Conservation (phyloP, 2,797 vertebrate genomes). For the Arrhamphus sclerolepis region DNA sequence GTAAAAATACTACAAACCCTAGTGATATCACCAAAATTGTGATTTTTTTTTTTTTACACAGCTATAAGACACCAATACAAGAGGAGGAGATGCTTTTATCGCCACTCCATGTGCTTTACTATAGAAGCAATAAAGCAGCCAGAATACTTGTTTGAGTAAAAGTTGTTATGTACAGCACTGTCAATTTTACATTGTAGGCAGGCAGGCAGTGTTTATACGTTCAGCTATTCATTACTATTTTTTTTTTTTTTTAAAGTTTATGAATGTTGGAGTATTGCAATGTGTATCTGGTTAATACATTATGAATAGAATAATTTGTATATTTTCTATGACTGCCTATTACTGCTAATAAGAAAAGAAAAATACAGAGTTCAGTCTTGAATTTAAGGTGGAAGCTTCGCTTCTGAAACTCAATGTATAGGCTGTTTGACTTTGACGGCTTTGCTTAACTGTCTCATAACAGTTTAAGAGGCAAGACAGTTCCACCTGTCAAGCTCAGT, state of each 20-base stretch:
- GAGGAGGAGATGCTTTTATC: conserved; percentile 23
- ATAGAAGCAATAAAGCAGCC: conserved; percentile 24
- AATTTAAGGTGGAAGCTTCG: conserved; percentile 7
- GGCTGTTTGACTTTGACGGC: background rate
- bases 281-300: conserved; percentile 15
- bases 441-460: conserved; percentile 5
- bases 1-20: conserved; percentile 33
- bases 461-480: background rate
- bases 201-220: conserved; percentile 7
- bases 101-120: background rate
- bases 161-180: conserved; percentile 6
- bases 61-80: conserved; percentile 9
- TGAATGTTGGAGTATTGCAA: conserved; percentile 8
- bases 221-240: conserved; percentile 3
- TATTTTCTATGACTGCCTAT: background rate
- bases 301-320: conserved; percentile 21
- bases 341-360: conserved; percentile 10
- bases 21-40: conserved; percentile 17
- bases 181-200: conserved; percentile 1
- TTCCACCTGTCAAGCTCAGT: no score
- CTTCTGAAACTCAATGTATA: background rate
- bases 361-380: background rate
- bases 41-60: conserved; percentile 29
- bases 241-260: background rate
- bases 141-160: conserved; percentile 40